These are phyloP conservation scores for Apodemia duryi DNA, from an alignment of 2,888 invertebrate genomes.

Conservation along the genomic window DNA sequence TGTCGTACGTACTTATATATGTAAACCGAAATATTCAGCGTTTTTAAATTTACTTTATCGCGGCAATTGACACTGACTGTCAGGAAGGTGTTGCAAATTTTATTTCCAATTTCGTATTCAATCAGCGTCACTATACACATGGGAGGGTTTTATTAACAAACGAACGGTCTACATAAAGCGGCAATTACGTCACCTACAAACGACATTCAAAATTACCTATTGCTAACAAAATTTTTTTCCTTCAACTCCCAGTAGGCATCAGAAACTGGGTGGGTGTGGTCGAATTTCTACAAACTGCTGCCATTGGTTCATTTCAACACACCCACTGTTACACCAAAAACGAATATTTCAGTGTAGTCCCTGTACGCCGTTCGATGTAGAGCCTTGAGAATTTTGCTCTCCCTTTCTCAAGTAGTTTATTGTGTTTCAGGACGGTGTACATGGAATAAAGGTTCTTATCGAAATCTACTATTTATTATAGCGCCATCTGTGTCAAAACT, in stretches of 20 bases:
- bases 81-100: constrained; percentile 37
- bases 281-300: constrained; percentile 46
- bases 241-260: constrained; percentile 76
- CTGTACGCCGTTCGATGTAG: constrained; percentile 45
- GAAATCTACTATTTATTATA: constrained; percentile 47
- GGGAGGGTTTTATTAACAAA: constrained; percentile 38
- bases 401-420: constrained; percentile 63
- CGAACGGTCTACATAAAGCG: constrained; percentile 53
- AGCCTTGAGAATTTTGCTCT: constrained; percentile 75
- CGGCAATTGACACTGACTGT: too few species aligned
- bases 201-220: constrained; percentile 72
- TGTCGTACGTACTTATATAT: too few species aligned
- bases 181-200: constrained; percentile 68
- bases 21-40: too few species aligned
- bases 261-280: constrained; percentile 70
- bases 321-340: constrained; percentile 64
- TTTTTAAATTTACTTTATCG: too few species aligned
- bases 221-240: constrained; percentile 64
- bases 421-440: constrained; percentile 68
- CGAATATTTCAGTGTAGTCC: constrained; percentile 53
- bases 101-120: constrained; percentile 40
- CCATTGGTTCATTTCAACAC: constrained; percentile 62
- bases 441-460: constrained; percentile 59
- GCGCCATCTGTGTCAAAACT: constrained; percentile 49
- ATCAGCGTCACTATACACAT: constrained; percentile 39